These are phyloP conservation scores for Incurvaria masculella DNA, from an alignment of 2,888 invertebrate species.

Conservation along the genomic window DNA sequence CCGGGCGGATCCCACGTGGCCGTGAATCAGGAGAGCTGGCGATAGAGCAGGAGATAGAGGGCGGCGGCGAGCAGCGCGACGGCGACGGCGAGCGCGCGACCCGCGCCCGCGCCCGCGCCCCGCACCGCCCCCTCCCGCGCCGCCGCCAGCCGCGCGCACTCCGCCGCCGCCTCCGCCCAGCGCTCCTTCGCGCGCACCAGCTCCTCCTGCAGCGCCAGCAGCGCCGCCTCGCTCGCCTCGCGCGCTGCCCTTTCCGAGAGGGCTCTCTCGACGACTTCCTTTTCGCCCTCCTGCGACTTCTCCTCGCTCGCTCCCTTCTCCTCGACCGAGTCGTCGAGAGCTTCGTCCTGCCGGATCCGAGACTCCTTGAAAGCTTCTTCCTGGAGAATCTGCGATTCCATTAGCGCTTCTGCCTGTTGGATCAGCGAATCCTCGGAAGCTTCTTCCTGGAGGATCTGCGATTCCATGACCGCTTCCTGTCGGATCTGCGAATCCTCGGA, in stretches of 20 bases:
- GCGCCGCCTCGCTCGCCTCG: constrained; percentile 37
- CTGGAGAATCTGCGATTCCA: too few relatives aligned
- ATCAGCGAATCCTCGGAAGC: too few relatives aligned
- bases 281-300: constrained; percentile 10
- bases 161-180: constrained; percentile 63
- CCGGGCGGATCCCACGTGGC: constrained; percentile 56
- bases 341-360: too few relatives aligned
- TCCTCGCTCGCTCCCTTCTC: constrained; percentile 9
- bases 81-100: constrained; percentile 57
- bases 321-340: background rate
- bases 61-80: constrained; percentile 56
- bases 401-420: too few relatives aligned
- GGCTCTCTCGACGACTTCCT: constrained; percentile 24
- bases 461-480: too few relatives aligned
- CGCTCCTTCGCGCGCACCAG: constrained; percentile 69
- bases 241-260: constrained; percentile 30
- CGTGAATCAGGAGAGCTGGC: constrained; percentile 61
- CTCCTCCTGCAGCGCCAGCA: constrained; percentile 69
- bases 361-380: too few relatives aligned
- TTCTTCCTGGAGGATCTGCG: too few relatives aligned
- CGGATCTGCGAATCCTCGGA: too few relatives aligned
- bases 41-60: constrained; percentile 59
- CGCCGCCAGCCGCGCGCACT: constrained; percentile 58
- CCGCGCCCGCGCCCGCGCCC: constrained; percentile 50
- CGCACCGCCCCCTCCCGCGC: constrained; percentile 53